phyloP scores from a whole-genome alignment of 2,888 invertebrate genomes.

The Volucella bombylans region DNA sequence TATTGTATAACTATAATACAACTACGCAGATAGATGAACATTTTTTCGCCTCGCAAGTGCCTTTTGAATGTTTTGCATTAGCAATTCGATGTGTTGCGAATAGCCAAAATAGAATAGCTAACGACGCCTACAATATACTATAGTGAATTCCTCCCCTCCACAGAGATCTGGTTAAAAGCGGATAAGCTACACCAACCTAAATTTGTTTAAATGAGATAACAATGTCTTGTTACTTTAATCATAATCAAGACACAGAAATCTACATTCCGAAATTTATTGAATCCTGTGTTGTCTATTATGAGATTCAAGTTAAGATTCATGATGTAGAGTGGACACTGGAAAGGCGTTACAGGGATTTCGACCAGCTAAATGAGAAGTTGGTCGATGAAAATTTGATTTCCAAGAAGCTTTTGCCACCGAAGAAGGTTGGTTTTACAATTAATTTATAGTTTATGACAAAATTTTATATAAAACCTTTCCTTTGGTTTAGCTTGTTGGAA shows the following conservation, averaged over 20 bases:
- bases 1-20: not conserved
- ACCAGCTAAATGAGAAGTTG: conserved; percentile 92
- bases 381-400: conserved; percentile 90
- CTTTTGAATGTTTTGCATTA: not conserved
- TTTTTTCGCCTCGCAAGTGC: not conserved
- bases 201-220: conserved; percentile 46
- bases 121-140: not conserved
- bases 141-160: not conserved
- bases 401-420: conserved; percentile 94
- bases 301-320: conserved; percentile 87
- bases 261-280: conserved; percentile 86
- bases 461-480: not conserved
- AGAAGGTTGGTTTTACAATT: conserved; percentile 85
- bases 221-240: conserved; percentile 90
- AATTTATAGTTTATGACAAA: not conserved
- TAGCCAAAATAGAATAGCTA: not conserved
- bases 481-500: conserved; percentile 87
- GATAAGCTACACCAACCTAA: not conserved
- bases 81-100: not conserved
- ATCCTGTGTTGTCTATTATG: conserved; percentile 87
- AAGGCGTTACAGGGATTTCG: conserved; percentile 94
- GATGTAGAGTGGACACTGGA: conserved; percentile 91
- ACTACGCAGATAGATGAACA: not conserved
- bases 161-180: not conserved
- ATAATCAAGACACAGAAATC: conserved; percentile 87